These are phyloP conservation scores for Cardiocondyla obscurior DNA, from an alignment of 1,140 invertebrate species.

Conservation along the genomic window DNA sequence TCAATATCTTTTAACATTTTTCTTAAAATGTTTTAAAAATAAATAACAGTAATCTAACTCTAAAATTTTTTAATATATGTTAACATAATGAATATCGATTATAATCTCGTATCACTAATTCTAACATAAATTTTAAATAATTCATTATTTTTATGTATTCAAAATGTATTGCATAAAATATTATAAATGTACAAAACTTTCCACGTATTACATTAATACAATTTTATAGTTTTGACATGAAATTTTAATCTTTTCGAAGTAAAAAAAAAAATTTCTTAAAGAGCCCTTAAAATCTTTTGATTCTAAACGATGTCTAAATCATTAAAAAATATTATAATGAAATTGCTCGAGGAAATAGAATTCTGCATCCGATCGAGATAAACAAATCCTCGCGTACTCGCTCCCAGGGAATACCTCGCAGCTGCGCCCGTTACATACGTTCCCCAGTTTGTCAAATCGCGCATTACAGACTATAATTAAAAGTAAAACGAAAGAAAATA, in stretches of 20 bases:
- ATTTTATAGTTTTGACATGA: not conserved
- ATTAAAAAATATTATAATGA: not conserved
- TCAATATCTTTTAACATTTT: not conserved
- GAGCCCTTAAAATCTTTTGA: no score
- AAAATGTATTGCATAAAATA: no score
- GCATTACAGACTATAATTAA: not conserved
- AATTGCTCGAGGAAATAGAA: not conserved
- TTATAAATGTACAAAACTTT: not conserved
- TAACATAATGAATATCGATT: not conserved
- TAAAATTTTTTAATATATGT: not conserved
- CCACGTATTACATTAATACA: no score
- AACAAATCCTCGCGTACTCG: not conserved
- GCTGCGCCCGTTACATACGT: not conserved
- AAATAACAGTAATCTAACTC: not conserved
- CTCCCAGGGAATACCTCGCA: not conserved
- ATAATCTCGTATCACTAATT: no score
- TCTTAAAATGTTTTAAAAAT: not conserved
- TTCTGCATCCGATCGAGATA: not conserved
- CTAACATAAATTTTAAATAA: no score
- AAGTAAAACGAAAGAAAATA: not conserved
- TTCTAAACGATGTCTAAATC: not conserved
- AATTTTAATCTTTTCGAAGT: not conserved
- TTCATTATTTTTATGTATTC: no score
- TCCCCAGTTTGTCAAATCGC: not conserved
- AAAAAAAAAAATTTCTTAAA: not conserved